Evolutionary conservation across 1,140 invertebrate genomes (phyloP).

Genomic region (Ditylenchus dipsaci): DNA sequence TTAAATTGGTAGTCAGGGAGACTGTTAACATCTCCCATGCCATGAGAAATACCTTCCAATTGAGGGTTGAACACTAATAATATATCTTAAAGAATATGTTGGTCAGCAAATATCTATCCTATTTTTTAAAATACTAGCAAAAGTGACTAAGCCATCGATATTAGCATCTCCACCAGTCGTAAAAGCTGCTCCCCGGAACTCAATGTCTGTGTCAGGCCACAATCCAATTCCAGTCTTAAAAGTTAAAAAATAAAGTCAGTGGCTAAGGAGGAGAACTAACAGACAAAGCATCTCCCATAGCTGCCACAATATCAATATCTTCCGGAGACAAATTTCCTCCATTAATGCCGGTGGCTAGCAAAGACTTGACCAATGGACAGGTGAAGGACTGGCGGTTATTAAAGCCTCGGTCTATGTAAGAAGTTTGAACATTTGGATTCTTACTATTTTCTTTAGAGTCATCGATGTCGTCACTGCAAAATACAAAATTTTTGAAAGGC

Average conservation of each 20-base stretch:
- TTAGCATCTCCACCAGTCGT: conserved; percentile 55
- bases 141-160: conserved; percentile 45
- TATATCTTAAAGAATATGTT: conserved; percentile 49
- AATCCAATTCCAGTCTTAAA: conserved; percentile 49
- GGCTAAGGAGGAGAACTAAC: conserved; percentile 20
- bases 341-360: conserved; percentile 35
- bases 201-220: conserved; percentile 49
- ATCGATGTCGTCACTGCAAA: conserved; percentile 4
- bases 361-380: conserved; percentile 40
- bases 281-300: conserved; percentile 43
- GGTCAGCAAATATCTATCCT: not conserved
- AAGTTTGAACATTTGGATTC: conserved; percentile 1
- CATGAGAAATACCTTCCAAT: conserved; percentile 49
- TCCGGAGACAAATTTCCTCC: conserved; percentile 38
- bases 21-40: conserved; percentile 48
- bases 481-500: no score
- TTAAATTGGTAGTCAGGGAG: conserved; percentile 54
- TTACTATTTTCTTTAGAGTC: not conserved
- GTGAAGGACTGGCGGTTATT: conserved; percentile 36
- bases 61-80: conserved; percentile 43
- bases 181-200: conserved; percentile 56
- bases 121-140: conserved; percentile 12
- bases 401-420: conserved; percentile 32
- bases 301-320: conserved; percentile 45
- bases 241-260: conserved; percentile 9